A percentile compares a stretch with the other conserved stretches of the same genome.
phyloP scores from a whole-genome alignment of 2,113 vertebrate genomes.

The Calyptomena viridis region DNA sequence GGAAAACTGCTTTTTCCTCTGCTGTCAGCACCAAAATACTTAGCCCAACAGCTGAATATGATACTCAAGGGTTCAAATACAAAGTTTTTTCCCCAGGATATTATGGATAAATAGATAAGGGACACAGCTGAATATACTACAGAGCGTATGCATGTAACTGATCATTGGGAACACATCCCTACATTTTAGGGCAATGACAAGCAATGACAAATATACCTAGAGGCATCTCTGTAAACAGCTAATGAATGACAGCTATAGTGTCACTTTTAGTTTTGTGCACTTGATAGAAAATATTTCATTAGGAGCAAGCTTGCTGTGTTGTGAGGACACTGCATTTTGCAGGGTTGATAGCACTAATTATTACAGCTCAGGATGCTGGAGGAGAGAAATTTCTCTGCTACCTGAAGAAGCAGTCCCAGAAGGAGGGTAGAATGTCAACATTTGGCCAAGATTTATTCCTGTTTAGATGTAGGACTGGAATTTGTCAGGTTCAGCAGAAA shows the following conservation, averaged over 20 bases:
- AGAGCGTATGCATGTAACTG: not conserved
- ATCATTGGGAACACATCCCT: not conserved
- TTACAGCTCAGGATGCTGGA: not conserved
- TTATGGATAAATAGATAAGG: not conserved
- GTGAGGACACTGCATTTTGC: not conserved
- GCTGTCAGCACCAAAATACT: not conserved
- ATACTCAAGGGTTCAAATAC: not conserved
- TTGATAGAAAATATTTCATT: not conserved
- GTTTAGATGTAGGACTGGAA: conserved; percentile 35
- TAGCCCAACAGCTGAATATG: not conserved
- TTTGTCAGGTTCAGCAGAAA: conserved; percentile 49
- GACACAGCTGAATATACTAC: not conserved
- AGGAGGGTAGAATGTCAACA: conserved; percentile 5
- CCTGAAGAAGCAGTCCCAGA: not conserved
- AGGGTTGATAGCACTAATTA: not conserved
- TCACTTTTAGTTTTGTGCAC: not conserved
- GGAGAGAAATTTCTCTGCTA: conserved; percentile 5
- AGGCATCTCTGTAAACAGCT: not conserved
- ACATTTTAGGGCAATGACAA: not conserved
- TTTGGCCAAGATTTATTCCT: conserved; percentile 32
- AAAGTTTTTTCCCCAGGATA: not conserved
- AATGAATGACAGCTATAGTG: not conserved
- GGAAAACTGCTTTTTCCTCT: not conserved
- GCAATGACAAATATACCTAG: not conserved
- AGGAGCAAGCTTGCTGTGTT: not conserved